phyloP scores from a whole-genome alignment of 2,888 invertebrate genomes.

The Uropetala carovei region DNA sequence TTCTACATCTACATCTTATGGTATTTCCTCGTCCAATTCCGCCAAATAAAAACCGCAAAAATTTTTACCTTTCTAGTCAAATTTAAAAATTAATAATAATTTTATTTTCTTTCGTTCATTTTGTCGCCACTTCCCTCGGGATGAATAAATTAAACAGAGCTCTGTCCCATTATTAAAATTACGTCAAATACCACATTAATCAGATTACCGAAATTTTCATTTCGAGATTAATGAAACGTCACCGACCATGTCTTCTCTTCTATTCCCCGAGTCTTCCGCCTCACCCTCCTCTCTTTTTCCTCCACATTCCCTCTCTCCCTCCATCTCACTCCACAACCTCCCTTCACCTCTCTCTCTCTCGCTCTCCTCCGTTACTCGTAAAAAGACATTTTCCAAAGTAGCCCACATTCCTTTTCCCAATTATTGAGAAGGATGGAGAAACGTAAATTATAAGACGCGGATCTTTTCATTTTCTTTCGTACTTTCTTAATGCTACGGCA shows the following conservation, averaged over 20 bases:
- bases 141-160: slow-evolving; percentile 38
- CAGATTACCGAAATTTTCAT: slow-evolving; percentile 52
- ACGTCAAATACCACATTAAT: slow-evolving; percentile 33
- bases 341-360: neutral
- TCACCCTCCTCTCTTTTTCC: neutral
- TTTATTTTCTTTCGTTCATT: neutral
- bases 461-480: neutral
- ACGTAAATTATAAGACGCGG: too few relatives aligned
- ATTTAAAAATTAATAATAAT: neutral
- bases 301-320: neutral
- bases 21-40: too few relatives aligned
- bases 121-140: neutral
- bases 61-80: neutral
- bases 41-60: too few relatives aligned
- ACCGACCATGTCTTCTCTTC: neutral
- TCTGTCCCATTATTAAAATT: slow-evolving; percentile 54
- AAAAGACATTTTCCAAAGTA: neutral
- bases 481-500: neutral
- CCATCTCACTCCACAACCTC: neutral
- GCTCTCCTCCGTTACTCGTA: neutral
- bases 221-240: slow-evolving; percentile 61
- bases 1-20: too few relatives aligned
- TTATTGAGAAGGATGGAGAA: neutral
- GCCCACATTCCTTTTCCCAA: slow-evolving; percentile 1
- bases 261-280: neutral